Evolutionary conservation across 2,888 invertebrate species (phyloP).

Genomic region (Sturmia bella): DNA sequence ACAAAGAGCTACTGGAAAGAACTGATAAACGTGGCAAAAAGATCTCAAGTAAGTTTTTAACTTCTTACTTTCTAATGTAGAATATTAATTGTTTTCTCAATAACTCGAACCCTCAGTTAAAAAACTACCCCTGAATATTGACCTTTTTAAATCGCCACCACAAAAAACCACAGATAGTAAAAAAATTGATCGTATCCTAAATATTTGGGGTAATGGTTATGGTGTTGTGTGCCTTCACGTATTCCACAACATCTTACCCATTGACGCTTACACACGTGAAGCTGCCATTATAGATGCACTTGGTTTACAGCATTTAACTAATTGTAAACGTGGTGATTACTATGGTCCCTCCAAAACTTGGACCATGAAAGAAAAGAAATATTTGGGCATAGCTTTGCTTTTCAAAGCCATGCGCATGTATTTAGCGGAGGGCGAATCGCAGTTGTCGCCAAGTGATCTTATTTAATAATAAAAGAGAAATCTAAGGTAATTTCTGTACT

Average conservation of each 20-base stretch:
- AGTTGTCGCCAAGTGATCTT: slow-evolving; percentile 90
- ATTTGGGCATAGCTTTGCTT: slow-evolving; percentile 90
- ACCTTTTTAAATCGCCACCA: slow-evolving; percentile 75
- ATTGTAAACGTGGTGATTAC: slow-evolving; percentile 90
- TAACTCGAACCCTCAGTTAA: slow-evolving; percentile 63
- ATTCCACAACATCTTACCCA: slow-evolving; percentile 94
- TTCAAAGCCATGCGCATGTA: slow-evolving; percentile 92
- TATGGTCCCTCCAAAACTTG: slow-evolving; percentile 90
- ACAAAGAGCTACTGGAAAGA: slow-evolving; percentile 41
- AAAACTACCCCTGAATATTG: slow-evolving; percentile 63
- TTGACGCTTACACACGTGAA: slow-evolving; percentile 96
- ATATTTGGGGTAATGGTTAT: slow-evolving; percentile 91
- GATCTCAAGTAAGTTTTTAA: slow-evolving; percentile 66
- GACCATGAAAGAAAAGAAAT: slow-evolving; percentile 86
- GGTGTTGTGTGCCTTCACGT: slow-evolving; percentile 96
- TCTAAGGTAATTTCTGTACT: neutral
- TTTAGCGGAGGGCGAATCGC: slow-evolving; percentile 93
- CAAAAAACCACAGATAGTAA: slow-evolving; percentile 73
- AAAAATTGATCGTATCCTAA: slow-evolving; percentile 91
- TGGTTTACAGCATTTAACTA: slow-evolving; percentile 88
- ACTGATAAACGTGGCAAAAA: slow-evolving; percentile 59
- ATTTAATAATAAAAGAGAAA: slow-evolving; percentile 73
- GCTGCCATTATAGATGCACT: slow-evolving; percentile 96
- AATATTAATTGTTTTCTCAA: neutral
- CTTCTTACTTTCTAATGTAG: neutral